Percentiles rank a stretch among this genome's conserved stretches.
These are phyloP conservation scores for Propithecus perrieri DNA, from an alignment of 2,797 vertebrate genomes.

Conservation along the genomic window DNA sequence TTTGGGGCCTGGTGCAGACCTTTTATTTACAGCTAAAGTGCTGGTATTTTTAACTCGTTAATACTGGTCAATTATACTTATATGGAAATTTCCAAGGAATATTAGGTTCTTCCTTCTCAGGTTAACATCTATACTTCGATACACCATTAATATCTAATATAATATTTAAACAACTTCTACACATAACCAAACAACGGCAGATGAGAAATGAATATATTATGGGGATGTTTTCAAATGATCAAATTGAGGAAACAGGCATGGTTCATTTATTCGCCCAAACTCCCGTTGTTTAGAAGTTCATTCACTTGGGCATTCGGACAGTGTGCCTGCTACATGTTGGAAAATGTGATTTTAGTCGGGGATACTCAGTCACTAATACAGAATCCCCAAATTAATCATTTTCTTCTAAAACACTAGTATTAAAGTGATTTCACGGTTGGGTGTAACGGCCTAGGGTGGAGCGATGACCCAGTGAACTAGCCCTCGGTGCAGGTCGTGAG, in stretches of 20 bases:
- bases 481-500: accelerated
- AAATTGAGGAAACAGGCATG: neutral
- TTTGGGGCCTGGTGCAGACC: neutral
- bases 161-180: neutral
- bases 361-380: neutral
- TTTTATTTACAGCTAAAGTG: neutral
- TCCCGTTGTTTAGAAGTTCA: neutral
- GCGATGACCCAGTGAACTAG: accelerated
- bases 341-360: neutral
- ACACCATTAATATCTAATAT: neutral
- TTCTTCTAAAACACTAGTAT: neutral
- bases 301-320: neutral
- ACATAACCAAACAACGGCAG: neutral
- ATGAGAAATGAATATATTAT: no score
- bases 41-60: neutral
- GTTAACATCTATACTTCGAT: neutral
- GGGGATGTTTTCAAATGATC: neutral
- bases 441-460: no score
- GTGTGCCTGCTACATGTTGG: accelerated
- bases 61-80: neutral
- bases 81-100: neutral
- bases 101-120: neutral
- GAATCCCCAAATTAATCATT: neutral
- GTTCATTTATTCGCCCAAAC: neutral
- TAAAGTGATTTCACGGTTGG: neutral